Percentiles rank a stretch among this genome's conserved stretches.
These are phyloP conservation scores for Pycnonotus jocosus DNA, from an alignment of 2,113 vertebrate species.

Conservation along the genomic window DNA sequence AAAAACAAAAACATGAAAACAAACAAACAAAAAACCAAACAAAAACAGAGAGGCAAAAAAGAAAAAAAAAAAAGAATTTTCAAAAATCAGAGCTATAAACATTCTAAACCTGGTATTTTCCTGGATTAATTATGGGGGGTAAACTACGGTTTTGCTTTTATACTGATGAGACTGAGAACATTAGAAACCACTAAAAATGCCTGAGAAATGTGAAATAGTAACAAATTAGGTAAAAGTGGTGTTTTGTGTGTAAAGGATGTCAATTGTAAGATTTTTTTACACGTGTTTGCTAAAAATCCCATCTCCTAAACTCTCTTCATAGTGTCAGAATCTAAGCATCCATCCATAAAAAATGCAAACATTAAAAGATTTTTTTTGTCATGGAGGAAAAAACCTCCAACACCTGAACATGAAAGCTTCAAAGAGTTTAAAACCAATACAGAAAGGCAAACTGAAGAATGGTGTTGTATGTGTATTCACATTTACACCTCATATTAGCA, in stretches of 20 bases:
- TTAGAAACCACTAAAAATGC: background rate
- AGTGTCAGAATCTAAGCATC: background rate
- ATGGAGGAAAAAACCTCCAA: background rate
- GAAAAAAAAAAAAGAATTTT: background rate
- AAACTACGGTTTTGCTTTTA: background rate
- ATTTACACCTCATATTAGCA: background rate
- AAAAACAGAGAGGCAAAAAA: background rate
- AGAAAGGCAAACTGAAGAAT: background rate
- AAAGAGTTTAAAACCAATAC: background rate
- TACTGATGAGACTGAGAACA: background rate
- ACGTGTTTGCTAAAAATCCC: background rate
- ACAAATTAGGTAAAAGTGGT: background rate
- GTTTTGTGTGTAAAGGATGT: background rate
- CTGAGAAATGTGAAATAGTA: background rate
- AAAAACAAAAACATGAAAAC: too few relatives aligned
- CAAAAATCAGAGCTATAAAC: background rate
- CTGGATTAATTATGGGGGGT: background rate
- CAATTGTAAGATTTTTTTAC: background rate
- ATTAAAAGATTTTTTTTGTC: background rate
- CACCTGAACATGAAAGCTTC: background rate
- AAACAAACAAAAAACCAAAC: background rate
- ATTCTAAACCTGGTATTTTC: background rate
- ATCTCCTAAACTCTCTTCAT: background rate
- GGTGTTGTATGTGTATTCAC: background rate
- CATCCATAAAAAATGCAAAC: background rate